Percentiles rank a stretch among this genome's conserved stretches.
Evolutionary conservation across 2,113 vertebrate genomes (phyloP).

Genomic region (Otus sunia): DNA sequence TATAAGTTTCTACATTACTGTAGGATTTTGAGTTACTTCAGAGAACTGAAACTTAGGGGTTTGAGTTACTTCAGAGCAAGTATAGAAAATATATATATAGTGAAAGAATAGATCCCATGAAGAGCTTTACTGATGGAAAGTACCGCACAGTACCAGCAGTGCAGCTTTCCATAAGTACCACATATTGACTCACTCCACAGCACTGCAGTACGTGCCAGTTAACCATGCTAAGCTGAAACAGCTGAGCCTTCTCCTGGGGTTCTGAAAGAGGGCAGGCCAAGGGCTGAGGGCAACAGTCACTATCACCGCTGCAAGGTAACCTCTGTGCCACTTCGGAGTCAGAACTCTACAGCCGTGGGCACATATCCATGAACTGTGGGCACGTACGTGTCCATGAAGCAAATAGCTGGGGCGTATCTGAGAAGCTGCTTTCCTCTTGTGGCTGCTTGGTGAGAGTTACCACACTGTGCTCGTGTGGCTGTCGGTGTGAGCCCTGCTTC

Average conservation of each 20-base stretch:
- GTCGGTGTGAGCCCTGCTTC: fast-evolving
- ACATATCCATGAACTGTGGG: fast-evolving
- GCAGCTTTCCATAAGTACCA: background rate
- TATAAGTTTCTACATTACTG: background rate
- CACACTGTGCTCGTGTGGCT: fast-evolving
- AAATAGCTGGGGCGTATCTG: background rate
- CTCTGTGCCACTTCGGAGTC: background rate
- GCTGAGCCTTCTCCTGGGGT: background rate
- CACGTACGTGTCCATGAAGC: fast-evolving
- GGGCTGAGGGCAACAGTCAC: background rate
- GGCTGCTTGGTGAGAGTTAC: background rate
- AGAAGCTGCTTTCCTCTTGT: background rate
- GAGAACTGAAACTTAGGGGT: background rate
- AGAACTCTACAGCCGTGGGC: background rate
- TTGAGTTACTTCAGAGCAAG: background rate
- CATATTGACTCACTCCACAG: fast-evolving
- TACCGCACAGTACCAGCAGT: background rate
- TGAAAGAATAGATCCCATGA: background rate
- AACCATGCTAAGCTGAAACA: background rate
- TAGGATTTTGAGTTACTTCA: background rate
- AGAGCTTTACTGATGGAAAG: background rate
- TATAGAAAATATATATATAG: background rate
- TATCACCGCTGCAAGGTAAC: fast-evolving
- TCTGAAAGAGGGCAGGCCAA: background rate
- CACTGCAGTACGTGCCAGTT: background rate